Evolutionary conservation across 2,797 vertebrate genomes (phyloP).

Genomic region (Sardinella longiceps): DNA sequence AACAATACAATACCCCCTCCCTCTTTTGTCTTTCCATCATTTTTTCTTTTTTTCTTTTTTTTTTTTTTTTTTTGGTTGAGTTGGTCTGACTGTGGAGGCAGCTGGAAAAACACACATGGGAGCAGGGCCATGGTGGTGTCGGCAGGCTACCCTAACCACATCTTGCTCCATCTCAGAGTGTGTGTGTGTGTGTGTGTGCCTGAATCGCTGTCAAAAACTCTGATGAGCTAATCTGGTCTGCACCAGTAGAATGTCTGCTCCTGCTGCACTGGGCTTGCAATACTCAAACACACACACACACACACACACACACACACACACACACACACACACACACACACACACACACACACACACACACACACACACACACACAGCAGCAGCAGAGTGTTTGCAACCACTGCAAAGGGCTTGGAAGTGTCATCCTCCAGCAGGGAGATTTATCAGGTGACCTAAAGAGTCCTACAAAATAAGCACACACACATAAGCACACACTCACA

Average conservation of each 20-base stretch:
- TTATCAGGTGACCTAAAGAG: too few species aligned
- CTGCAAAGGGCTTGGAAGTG: neutral
- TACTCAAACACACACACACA: neutral
- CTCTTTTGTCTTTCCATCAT: neutral
- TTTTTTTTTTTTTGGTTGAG: slow-evolving; percentile 43
- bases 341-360: slow-evolving; percentile 5
- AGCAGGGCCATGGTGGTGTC: slow-evolving; percentile 68
- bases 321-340: neutral
- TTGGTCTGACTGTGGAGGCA: slow-evolving; percentile 65
- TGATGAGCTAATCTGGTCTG: neutral
- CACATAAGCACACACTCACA: neutral
- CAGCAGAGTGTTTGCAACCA: neutral
- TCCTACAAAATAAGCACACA: neutral
- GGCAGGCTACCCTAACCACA: slow-evolving; percentile 50
- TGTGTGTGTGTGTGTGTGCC: too few species aligned
- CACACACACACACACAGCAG: neutral
- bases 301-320: slow-evolving; percentile 10
- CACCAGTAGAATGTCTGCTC: neutral
- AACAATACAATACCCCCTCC: neutral
- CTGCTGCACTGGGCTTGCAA: neutral
- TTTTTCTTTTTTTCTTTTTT: neutral
- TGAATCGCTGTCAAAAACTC: neutral
- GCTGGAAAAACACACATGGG: slow-evolving; percentile 68
- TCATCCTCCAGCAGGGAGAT: too few species aligned
- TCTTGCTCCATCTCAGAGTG: neutral